Evolutionary conservation across 2,113 vertebrate genomes (phyloP), one percentile per base, ranked within the genome.

Genomic region (Solea senegalensis): DNA sequence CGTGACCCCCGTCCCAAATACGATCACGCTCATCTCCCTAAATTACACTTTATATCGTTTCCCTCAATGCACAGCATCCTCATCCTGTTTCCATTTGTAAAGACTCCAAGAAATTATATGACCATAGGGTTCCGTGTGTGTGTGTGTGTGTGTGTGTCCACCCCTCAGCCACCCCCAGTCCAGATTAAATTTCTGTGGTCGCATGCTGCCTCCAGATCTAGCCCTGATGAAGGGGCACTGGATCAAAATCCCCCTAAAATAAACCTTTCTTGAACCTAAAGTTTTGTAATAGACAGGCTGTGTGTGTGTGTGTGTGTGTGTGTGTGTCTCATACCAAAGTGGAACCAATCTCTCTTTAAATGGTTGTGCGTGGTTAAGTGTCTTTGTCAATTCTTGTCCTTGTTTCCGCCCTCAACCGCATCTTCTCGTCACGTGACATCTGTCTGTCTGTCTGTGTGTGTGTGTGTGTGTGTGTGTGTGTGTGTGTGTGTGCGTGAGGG

Each of bases 141-240:
- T 53, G 61, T 57, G 45, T 46, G 6, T 59, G n/a, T 53, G 65
- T 82, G 55, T 54, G 68, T 75, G 60, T 84, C 69, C 74, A 78
- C 55, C 52, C 21, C 55, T 76, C 49, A 39, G 68, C 48, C 65
- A 27, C 65, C 85, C 72, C 51, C 63, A 44, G 74, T 65, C 63
- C 77, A 14, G 74, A 73, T 52, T 74, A 69, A 51, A 72, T 69
- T 72, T 79, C 80, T 86, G 86, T 40, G 73, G 72, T 79, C 28
- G 4, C 7, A 8, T 80, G 48, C 70, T 65, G 65, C 70, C 44
- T 79, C 79, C 71, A 83, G 61, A 82, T 85, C 77, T 85, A 69
- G 82, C 81, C 26, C 5, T 3, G 51, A 80, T 40, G 15, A 48
- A 71, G 84, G 69, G 83, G 73, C 4, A 60, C 76, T 79, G 66